phyloP scores from a whole-genome alignment of 2,888 invertebrate genomes.

The Epistrophe eligans region DNA sequence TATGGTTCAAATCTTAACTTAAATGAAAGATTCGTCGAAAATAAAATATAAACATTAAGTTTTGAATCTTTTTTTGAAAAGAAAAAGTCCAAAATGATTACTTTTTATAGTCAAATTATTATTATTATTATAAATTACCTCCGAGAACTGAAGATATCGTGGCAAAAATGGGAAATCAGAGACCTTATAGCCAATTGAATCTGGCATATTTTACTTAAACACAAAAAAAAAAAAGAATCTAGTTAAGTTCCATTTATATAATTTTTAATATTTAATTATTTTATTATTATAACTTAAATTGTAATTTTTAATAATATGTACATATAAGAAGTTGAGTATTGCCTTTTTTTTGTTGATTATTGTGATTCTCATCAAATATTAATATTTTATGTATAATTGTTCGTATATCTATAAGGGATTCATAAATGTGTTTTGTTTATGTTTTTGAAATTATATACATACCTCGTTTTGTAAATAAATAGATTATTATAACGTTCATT shows the following conservation, averaged over 20 bases:
- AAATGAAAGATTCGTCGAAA: neutral
- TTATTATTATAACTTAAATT: conserved; percentile 4
- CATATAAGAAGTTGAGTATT: neutral
- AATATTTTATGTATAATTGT: neutral
- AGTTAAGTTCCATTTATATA: conserved; percentile 5
- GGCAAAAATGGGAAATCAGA: conserved; percentile 6
- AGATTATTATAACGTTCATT: neutral
- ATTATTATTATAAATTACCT: conserved; percentile 51
- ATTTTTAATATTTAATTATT: neutral
- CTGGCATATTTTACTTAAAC: conserved; percentile 60
- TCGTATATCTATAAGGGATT: neutral
- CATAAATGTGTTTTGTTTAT: conserved; percentile 2
- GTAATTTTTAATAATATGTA: neutral
- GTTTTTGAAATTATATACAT: neutral
- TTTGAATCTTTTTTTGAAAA: conserved; percentile 31
- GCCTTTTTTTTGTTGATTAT: neutral
- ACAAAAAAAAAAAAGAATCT: neutral
- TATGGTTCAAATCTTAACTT: neutral
- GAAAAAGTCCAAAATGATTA: conserved; percentile 16
- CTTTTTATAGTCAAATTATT: conserved; percentile 21
- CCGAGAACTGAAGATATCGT: conserved; percentile 51
- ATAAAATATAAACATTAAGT: too few species aligned
- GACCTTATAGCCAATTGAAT: conserved; percentile 24
- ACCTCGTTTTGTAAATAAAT: neutral
- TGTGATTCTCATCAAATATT: conserved; percentile 13